Percentiles rank a stretch among this genome's conserved stretches.
phyloP scores from a whole-genome alignment of 2,113 vertebrate species.

The Tyrannus savana region DNA sequence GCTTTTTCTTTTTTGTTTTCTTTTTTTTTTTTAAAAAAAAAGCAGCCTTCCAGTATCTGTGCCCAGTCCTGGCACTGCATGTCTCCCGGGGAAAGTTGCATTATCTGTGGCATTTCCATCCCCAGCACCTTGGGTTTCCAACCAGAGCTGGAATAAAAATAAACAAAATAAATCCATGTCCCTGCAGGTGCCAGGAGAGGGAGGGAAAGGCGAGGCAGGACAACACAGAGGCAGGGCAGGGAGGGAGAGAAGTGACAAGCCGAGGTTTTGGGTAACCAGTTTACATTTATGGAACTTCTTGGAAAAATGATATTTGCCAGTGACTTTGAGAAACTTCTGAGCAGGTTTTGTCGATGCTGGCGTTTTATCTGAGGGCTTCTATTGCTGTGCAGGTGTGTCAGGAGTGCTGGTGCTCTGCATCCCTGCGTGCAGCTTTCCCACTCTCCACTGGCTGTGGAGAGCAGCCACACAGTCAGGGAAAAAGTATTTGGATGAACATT shows the following conservation, averaged over 20 bases:
- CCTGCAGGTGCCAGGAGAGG: background rate
- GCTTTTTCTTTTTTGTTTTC: background rate
- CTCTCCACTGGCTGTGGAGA: background rate
- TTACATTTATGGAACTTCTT: background rate
- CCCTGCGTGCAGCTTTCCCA: background rate
- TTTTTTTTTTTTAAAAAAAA: background rate
- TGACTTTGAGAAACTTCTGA: background rate
- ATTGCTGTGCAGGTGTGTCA: background rate
- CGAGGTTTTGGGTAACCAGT: background rate
- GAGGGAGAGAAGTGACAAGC: background rate
- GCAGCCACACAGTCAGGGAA: background rate
- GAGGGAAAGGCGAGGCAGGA: background rate
- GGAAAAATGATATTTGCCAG: background rate
- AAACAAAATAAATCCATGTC: background rate
- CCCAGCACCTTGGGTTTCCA: background rate
- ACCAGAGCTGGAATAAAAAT: background rate
- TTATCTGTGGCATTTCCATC: background rate
- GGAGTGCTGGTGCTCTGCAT: background rate
- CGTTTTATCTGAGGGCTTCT: background rate
- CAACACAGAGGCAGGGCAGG: background rate
- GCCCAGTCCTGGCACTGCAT: accelerated
- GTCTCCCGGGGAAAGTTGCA: background rate
- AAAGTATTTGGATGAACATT: slow-evolving; percentile 61
- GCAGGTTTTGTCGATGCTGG: background rate
- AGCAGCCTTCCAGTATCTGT: background rate